Evolutionary conservation across 1,140 invertebrate species (phyloP), one percentile per base, ranked within the genome.

Genomic region (Ostrea denselamellosa): DNA sequence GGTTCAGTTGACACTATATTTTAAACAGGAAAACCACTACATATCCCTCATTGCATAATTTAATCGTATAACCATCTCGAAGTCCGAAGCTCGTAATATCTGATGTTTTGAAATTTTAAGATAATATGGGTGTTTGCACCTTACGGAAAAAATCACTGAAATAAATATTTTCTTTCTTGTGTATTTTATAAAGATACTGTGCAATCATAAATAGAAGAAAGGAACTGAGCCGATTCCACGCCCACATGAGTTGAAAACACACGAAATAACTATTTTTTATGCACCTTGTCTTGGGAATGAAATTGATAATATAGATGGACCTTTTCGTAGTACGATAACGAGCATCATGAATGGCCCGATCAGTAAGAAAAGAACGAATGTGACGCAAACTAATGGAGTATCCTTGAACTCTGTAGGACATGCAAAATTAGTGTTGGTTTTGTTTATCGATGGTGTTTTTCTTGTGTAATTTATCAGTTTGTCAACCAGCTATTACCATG

Each of bases 381-480:
- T 77, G 68, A 77, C 68, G 25, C 28, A 34, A 77, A 77, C 68
- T 77, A 77, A 77, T 77, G 25, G 68, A 14, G 25, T 34, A 77
- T 25, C 25, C 68, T 25, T 77, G 68, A 28, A 77, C 25, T 77
- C 25, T 14, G 5, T 77, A 25, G 68, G 68, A 77, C 68, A 77
- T 25, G 25, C 68, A 34, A 25, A 77, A 77, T 25, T 34, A 14
- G 25, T 71, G 68, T 22, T 77, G 68, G 68, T 8, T 77, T 77
- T 77, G 68, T 77, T 77, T 77, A 77, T 77, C 68, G 68, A 77
- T 28, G 25, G 28, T 77, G 68, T 77, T 25, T 44, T 77, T 77
- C 28, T 77, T 34, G 22, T 77, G 68, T 28, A 77, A 77, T 77
- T 77, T 28, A 77, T 28, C 68, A 77, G 68, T 28, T 25, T 34